phyloP scores from a whole-genome alignment of 2,888 invertebrate species.

The Agriopis aurantiaria region DNA sequence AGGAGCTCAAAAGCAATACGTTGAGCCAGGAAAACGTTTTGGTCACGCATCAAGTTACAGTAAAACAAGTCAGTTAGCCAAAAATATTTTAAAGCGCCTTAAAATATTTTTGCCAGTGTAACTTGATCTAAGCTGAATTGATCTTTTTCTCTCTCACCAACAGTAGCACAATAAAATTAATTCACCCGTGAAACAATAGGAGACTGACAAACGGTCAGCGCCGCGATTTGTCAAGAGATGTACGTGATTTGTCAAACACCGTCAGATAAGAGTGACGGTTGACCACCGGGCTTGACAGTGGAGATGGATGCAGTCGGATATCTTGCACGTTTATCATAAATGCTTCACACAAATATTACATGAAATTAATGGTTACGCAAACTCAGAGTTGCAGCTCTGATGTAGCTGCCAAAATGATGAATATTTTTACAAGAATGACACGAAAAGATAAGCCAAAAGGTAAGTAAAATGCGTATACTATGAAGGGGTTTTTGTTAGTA shows the following conservation, averaged over 20 bases:
- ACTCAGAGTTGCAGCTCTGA: not conserved
- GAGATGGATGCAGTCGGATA: constrained; percentile 20
- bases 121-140: not conserved
- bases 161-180: constrained; percentile 28
- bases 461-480: not conserved
- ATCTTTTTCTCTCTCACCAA: not conserved
- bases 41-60: too few species aligned
- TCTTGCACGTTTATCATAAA: constrained; percentile 11
- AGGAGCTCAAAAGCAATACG: too few species aligned
- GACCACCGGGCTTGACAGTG: constrained; percentile 52
- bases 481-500: too few species aligned
- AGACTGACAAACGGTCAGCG: constrained; percentile 50
- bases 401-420: not conserved
- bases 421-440: not conserved
- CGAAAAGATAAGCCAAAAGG: not conserved
- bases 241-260: constrained; percentile 71
- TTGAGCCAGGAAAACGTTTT: too few species aligned
- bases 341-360: not conserved
- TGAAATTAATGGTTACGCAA: constrained; percentile 5
- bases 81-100: too few species aligned
- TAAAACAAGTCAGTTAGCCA: too few species aligned
- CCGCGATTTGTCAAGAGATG: constrained; percentile 63
- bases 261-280: constrained; percentile 53
- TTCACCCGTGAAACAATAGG: constrained; percentile 47
- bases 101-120: too few species aligned